These are phyloP conservation scores for Camponotus vicinus DNA, from an alignment of 1,140 invertebrate species.

Conservation along the genomic window DNA sequence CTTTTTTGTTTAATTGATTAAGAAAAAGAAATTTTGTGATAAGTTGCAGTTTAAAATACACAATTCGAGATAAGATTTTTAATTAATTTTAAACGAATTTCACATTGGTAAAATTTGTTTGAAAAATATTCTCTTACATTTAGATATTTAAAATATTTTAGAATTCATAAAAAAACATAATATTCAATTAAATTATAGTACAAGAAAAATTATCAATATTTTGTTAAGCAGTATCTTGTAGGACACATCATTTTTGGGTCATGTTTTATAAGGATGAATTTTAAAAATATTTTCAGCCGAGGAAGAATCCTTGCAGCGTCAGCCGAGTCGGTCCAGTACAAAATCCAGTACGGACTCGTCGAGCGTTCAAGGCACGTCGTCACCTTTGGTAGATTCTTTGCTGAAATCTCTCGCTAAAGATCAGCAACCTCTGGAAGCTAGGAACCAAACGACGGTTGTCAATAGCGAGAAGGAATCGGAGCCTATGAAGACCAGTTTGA, in stretches of 20 bases:
- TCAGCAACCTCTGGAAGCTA: conserved; percentile 86
- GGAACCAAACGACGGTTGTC: conserved; percentile 84
- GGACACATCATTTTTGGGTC: not conserved
- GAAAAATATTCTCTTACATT: not conserved
- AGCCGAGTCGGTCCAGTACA: conserved; percentile 86
- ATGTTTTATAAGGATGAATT: not conserved
- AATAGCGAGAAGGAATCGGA: conserved; percentile 83
- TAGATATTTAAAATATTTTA: not conserved
- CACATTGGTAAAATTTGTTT: not conserved
- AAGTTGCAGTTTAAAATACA: not conserved
- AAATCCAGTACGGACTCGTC: conserved; percentile 79
- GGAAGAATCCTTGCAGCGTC: conserved; percentile 85
- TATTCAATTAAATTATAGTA: not conserved
- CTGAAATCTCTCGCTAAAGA: conserved; percentile 88
- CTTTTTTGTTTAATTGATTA: not conserved
- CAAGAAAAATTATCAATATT: not conserved
- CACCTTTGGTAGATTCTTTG: conserved; percentile 86
- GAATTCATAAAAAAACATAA: not conserved
- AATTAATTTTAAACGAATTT: not conserved
- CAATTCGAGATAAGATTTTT: not conserved
- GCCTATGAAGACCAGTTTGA: conserved; percentile 79
- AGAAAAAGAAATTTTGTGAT: not conserved
- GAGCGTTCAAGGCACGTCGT: conserved; percentile 79
- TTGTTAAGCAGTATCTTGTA: not conserved
- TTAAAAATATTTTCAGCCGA: conserved; percentile 56